Evolutionary conservation across 2,797 vertebrate species (phyloP).

Genomic region (Miichthys miiuy): DNA sequence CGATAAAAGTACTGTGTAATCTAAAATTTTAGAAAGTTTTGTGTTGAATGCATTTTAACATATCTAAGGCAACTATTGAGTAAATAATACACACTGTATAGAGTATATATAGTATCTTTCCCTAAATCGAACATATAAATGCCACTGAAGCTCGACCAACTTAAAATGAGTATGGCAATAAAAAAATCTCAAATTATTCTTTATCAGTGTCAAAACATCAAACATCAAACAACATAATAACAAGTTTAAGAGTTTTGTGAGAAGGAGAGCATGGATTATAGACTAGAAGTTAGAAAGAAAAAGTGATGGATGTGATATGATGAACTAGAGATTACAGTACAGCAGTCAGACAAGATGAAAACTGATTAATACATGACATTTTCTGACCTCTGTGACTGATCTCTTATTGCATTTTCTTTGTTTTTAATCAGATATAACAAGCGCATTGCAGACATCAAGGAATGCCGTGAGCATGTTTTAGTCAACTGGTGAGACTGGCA

Average conservation of each 20-base stretch:
- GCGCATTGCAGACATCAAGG: constrained; percentile 91
- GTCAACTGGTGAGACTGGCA: constrained; percentile 85
- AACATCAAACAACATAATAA: not conserved
- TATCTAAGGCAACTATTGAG: too few species aligned
- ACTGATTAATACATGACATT: not conserved
- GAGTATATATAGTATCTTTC: too few species aligned
- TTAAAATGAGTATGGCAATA: not conserved
- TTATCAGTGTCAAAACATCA: not conserved
- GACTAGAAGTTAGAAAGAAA: not conserved
- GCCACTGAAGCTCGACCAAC: not conserved
- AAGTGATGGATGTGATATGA: not conserved
- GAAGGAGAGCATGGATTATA: not conserved
- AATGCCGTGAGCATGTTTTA: constrained; percentile 88
- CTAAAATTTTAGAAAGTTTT: too few species aligned
- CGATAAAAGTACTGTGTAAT: too few species aligned
- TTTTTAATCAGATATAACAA: constrained; percentile 87
- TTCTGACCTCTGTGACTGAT: not conserved
- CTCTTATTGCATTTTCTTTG: not conserved
- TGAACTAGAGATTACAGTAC: not conserved
- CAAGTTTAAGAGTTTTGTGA: not conserved
- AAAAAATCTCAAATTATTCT: not conserved
- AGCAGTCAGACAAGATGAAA: not conserved
- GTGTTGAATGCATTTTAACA: too few species aligned
- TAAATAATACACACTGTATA: too few species aligned
- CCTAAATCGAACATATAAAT: too few species aligned